phyloP scores from a whole-genome alignment of 2,888 invertebrate genomes.

The Drosophila yooni region DNA sequence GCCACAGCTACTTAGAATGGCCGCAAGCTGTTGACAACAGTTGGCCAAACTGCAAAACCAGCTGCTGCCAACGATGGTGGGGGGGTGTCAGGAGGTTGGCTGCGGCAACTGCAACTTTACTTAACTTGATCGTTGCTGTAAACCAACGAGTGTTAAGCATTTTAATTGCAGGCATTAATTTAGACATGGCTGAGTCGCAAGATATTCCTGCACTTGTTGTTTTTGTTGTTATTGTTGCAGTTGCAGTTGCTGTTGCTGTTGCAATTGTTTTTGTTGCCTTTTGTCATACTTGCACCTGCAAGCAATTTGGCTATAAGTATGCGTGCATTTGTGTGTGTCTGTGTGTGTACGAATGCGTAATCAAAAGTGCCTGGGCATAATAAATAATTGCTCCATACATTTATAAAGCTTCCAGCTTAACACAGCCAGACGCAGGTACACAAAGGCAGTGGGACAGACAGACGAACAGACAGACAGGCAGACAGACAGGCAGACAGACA shows the following conservation, averaged over 20 bases:
- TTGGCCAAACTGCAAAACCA: constrained; percentile 43
- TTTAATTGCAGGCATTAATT: constrained; percentile 77
- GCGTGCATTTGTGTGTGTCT: background rate
- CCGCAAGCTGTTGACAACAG: constrained; percentile 71
- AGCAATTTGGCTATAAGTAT: constrained; percentile 14
- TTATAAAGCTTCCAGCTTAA: constrained; percentile 41
- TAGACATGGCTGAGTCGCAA: constrained; percentile 51
- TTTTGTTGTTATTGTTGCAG: constrained; percentile 13
- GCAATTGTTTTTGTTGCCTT: constrained; percentile 16
- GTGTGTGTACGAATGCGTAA: constrained; percentile 26
- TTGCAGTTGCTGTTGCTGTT: constrained; percentile 5
- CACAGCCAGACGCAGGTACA: constrained; percentile 14
- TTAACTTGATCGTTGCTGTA: constrained; percentile 46
- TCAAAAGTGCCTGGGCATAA: constrained; percentile 50
- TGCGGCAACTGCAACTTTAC: constrained; percentile 12
- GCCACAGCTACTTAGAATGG: constrained; percentile 57
- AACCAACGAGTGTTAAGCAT: constrained; percentile 70
- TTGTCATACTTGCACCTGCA: constrained; percentile 28
- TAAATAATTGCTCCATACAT: constrained; percentile 61
- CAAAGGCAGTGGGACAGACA: constrained; percentile 26
- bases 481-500: background rate
- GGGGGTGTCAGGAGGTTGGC: background rate
- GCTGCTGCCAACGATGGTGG: constrained; percentile 2
- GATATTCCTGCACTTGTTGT: constrained; percentile 4
- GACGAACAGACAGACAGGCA: background rate